Base-by-base conservation (phyloP, 2,797 vertebrate species). In the Falco peregrinus region DNA sequence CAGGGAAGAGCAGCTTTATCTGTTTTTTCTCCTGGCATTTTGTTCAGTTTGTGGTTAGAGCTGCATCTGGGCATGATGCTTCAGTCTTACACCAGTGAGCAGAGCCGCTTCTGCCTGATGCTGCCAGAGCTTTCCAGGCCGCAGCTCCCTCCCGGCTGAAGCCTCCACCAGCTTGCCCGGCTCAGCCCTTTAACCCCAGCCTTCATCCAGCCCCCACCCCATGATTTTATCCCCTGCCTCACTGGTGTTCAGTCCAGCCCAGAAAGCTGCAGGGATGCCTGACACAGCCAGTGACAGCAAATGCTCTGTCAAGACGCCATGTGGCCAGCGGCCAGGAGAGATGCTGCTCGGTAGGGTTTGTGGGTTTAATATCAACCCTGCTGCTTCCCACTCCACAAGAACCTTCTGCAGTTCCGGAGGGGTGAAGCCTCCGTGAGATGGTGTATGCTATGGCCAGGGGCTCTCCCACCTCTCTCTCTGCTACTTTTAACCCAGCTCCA, bases 291-390 rank as follows among this genome's bases (percentile, higher is more conserved):
- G 45, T 13, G 45, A 45, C 64, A 76, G 61, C 80, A 74, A 39
- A 39, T 9, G 6, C 56, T 50, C 47, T 9, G 0, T 41, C 17
- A 13, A 29, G n/a, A 21, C 9, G 5, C 11, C 0, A 1, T 11
- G 29, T 16, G 39, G 37, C 33, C 74, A 48, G 1, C 21, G 26
- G 0, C 59, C 82, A 37, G 51, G 12, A 45, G 63, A 37, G 59
- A n/a, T 8, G 56, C 35, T 80, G 33, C 43, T 73, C 13, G 0
- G 47, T 5, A 51, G 31, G 5, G 1, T 85, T 53, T n/a, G 51
- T 37, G 37, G 37, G 37, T 37, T 37, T 37, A 37, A 37, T 37
- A 37, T 37, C 37, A 37, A 37, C 37, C 37, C 16, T n/a, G 8
- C 8, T 1, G 3, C 28, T 75, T 73, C 31, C 25, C 16, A 6